These are phyloP conservation scores for Drosophila pseudotalamancana DNA, from an alignment of 2,888 invertebrate species.

Conservation along the genomic window DNA sequence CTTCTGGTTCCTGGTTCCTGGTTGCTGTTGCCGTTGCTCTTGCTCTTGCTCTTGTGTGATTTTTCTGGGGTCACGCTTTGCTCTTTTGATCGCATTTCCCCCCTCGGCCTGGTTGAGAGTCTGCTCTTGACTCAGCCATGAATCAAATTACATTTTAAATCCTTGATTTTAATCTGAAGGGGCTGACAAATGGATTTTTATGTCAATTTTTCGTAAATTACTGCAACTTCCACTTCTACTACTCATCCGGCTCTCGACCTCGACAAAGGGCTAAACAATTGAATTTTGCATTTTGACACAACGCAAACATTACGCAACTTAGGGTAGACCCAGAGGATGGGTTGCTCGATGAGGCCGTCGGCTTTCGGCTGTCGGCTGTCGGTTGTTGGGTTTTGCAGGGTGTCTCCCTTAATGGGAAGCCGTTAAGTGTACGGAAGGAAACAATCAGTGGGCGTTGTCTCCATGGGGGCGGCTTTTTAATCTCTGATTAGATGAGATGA, in stretches of 20 bases:
- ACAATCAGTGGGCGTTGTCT: conserved; percentile 66
- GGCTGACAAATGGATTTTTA: conserved; percentile 83
- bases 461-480: conserved; percentile 66
- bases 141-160: conserved; percentile 84
- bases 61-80: conserved; percentile 78
- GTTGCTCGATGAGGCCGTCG: background rate
- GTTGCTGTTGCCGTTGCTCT: background rate
- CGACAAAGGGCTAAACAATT: conserved; percentile 72
- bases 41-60: conserved; percentile 73
- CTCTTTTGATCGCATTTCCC: conserved; percentile 68
- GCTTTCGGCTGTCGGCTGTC: too few relatives aligned
- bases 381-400: background rate
- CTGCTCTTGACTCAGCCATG: conserved; percentile 58
- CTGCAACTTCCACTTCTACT: conserved; percentile 21
- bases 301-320: conserved; percentile 42
- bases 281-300: conserved; percentile 81
- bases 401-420: too few relatives aligned
- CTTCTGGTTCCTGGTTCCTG: conserved; percentile 3
- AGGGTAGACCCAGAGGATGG: background rate
- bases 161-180: conserved; percentile 83
- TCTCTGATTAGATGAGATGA: conserved; percentile 76
- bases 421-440: conserved; percentile 54
- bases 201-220: conserved; percentile 81
- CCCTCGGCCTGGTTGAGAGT: background rate
- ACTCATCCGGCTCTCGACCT: conserved; percentile 16